These are phyloP conservation scores for Cariama cristata DNA, from an alignment of 2,113 vertebrate species.

Conservation along the genomic window DNA sequence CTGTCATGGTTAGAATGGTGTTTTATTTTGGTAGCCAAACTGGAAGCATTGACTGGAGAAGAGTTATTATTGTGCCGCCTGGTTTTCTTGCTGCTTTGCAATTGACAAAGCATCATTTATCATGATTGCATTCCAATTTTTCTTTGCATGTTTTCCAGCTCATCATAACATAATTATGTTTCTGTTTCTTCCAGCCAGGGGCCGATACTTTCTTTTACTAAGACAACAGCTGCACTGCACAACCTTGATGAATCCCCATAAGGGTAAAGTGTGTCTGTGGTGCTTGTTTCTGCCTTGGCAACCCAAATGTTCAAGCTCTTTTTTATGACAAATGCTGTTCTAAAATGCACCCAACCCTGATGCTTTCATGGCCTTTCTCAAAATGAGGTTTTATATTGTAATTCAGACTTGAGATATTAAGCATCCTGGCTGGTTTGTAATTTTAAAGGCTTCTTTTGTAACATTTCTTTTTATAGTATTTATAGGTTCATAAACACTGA, in stretches of 20 bases:
- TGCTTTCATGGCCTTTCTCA: slow-evolving; percentile 28
- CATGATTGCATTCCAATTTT: slow-evolving; percentile 70
- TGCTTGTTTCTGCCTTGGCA: slow-evolving; percentile 61
- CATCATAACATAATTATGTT: slow-evolving; percentile 77
- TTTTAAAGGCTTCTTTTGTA: slow-evolving; percentile 27
- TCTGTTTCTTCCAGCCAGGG: slow-evolving; percentile 69
- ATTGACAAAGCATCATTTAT: slow-evolving; percentile 64
- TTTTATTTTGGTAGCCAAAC: slow-evolving; percentile 45
- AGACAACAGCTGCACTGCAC: slow-evolving; percentile 73
- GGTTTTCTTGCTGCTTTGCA: slow-evolving; percentile 35
- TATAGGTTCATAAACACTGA: neutral
- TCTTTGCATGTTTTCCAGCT: slow-evolving; percentile 70
- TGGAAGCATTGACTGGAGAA: slow-evolving; percentile 42
- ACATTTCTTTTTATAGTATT: slow-evolving; percentile 47
- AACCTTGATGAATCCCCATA: slow-evolving; percentile 73
- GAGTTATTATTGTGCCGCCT: slow-evolving; percentile 7
- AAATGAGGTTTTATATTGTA: slow-evolving; percentile 27
- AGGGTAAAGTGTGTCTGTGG: slow-evolving; percentile 56
- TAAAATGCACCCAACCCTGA: slow-evolving; percentile 9
- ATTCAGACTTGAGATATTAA: slow-evolving; percentile 57
- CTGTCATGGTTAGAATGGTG: neutral
- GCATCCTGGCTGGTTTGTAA: neutral
- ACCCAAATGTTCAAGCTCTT: slow-evolving; percentile 51
- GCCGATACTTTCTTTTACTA: slow-evolving; percentile 62
- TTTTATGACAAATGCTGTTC: slow-evolving; percentile 51